Base-by-base conservation (phyloP, 2,888 invertebrate species). In the Synanthedon vespiformis region DNA sequence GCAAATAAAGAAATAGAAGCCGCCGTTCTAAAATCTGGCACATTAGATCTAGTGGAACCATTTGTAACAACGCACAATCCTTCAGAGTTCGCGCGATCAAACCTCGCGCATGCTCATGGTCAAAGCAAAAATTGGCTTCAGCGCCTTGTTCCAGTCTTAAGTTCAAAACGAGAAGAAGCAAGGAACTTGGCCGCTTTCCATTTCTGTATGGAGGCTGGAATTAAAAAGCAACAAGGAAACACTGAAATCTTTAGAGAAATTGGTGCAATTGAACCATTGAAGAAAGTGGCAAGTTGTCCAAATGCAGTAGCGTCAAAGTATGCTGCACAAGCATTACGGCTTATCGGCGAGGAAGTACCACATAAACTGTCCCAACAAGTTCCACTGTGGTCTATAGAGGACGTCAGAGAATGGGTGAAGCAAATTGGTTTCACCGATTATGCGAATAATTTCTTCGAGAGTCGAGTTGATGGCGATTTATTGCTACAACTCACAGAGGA, bases 1-100 rank as follows among this genome's bases (percentile, higher is more conserved):
- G 97, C 98, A 10, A 98, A 98, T 78, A 97, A 97, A 69, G 99
- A 99, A 89, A 96, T 99, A 61, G 99, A 99, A 88, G 95, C 97
- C 0, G 96, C 96, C 40, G 98, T 99, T 1, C 87, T 96, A 22
- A 95, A 96, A 75, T 98, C 98, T 0, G 99, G 98, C n/a, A 98
- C 99, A 1, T 83, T 99, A 64, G 95, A 96, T 68, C 90, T 99
- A 58, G 98, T 99, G 1, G 98, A 99, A 74, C 98, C 98, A 0
- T 99, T 99, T 77, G 94, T 99, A 12, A 95, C 94, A 12, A 90
- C 94, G 2, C 98, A 99, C 73, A 95, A 96, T 76, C 99, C 99
- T 2, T 95, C 94, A 50, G 95, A 96, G 72, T 99, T 99, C 78
- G 98, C 98, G 34, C 92, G 92, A 75, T 96, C 95, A 8, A 96